A percentile compares a stretch with the other conserved stretches of the same genome.
Conservation (phyloP, 1,140 invertebrate species). For the Heliothis virescens region DNA sequence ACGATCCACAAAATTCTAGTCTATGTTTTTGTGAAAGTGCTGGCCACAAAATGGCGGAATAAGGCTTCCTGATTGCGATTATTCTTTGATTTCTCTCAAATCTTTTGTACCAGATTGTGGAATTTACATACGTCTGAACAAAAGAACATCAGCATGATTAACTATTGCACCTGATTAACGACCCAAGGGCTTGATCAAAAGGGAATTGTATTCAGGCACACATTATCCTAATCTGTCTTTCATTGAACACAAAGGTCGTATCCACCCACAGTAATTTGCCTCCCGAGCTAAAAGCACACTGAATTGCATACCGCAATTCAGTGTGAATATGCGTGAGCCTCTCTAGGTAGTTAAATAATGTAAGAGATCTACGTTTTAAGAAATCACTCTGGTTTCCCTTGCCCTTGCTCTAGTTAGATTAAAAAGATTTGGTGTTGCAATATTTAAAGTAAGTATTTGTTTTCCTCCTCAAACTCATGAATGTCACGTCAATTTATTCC, state of each 20-base stretch:
- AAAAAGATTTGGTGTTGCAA: background rate
- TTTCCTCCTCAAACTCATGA: background rate
- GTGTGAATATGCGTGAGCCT: background rate
- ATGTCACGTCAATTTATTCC: background rate
- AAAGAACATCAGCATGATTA: conserved; percentile 12
- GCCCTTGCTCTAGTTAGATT: background rate
- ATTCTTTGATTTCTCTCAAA: background rate
- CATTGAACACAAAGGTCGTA: background rate
- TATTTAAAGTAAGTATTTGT: background rate
- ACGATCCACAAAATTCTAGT: background rate
- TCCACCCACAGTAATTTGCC: background rate
- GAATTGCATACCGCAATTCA: background rate
- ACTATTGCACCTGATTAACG: conserved; percentile 18
- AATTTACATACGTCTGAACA: background rate
- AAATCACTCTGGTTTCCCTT: background rate
- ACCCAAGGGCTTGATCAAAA: conserved; percentile 20
- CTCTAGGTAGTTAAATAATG: background rate
- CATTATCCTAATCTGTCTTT: too few species aligned
- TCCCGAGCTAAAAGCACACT: background rate
- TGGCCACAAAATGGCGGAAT: background rate
- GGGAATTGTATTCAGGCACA: conserved; percentile 11
- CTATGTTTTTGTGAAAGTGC: background rate
- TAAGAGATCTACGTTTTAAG: background rate
- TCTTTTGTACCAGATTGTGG: background rate
- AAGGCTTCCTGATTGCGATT: background rate